Evolutionary conservation across 2,888 invertebrate species (phyloP).

Genomic region (Hybos culiciformis): DNA sequence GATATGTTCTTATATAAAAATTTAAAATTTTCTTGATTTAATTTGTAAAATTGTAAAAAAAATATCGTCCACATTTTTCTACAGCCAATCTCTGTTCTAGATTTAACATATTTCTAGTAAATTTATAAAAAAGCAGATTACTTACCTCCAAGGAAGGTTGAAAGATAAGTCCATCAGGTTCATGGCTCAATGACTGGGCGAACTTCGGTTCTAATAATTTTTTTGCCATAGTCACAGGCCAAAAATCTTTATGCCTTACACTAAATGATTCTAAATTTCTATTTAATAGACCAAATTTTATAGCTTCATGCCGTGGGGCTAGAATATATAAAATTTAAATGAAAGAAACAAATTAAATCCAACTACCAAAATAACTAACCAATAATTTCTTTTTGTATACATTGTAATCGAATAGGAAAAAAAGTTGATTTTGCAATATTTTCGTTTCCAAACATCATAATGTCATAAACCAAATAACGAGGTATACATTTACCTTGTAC

Average conservation of each 20-base stretch:
- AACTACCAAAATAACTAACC: constrained; percentile 32
- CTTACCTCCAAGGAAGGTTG: constrained; percentile 75
- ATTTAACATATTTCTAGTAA: not conserved
- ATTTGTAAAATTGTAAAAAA: not conserved
- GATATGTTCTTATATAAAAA: too few relatives aligned
- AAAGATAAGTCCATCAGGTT: constrained; percentile 96
- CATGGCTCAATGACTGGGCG: constrained; percentile 70
- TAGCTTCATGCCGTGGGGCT: constrained; percentile 54
- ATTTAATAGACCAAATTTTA: constrained; percentile 58
- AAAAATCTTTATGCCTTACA: constrained; percentile 81
- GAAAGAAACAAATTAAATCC: not conserved
- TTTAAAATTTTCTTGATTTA: not conserved
- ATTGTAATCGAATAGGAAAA: constrained; percentile 55
- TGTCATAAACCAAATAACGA: constrained; percentile 88
- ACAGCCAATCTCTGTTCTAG: too few relatives aligned
- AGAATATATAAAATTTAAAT: not conserved
- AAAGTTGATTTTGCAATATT: constrained; percentile 68
- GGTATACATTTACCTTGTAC: constrained; percentile 61
- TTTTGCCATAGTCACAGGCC: constrained; percentile 60
- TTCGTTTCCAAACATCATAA: constrained; percentile 66
- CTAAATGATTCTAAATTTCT: constrained; percentile 78
- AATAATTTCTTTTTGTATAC: constrained; percentile 62
- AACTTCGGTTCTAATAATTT: constrained; percentile 73
- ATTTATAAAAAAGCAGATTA: constrained; percentile 8
- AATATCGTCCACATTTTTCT: too few relatives aligned